These are phyloP conservation scores for Protonibea diacanthus DNA, from an alignment of 2,797 vertebrate species.

Conservation along the genomic window DNA sequence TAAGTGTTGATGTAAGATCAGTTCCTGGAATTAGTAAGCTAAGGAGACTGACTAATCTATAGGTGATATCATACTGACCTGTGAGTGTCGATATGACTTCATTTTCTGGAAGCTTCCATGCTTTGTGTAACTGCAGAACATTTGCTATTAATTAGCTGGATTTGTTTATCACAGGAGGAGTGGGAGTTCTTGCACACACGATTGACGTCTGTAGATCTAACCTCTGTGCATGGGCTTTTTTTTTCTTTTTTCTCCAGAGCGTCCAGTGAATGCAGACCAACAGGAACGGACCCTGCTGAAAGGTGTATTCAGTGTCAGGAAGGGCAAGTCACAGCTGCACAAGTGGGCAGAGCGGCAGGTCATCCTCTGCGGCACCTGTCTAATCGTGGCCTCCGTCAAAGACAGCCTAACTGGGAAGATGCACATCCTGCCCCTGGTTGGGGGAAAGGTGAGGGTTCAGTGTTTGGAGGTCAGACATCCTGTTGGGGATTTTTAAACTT, in stretches of 20 bases:
- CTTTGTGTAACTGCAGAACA: slow-evolving; percentile 48
- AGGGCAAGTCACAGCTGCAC: slow-evolving; percentile 97
- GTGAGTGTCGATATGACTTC: slow-evolving; percentile 58
- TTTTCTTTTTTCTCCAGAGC: slow-evolving; percentile 83
- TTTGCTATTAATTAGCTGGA: slow-evolving; percentile 65
- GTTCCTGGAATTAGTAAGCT: slow-evolving; percentile 49
- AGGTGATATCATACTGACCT: slow-evolving; percentile 69
- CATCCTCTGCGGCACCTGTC: slow-evolving; percentile 95
- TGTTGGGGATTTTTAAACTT: slow-evolving; percentile 21
- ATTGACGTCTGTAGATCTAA: slow-evolving; percentile 38
- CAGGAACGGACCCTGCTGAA: slow-evolving; percentile 92
- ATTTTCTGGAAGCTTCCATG: slow-evolving; percentile 60
- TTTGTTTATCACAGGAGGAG: slow-evolving; percentile 48
- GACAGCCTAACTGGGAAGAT: slow-evolving; percentile 97
- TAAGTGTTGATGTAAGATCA: slow-evolving; percentile 50
- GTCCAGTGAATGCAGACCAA: slow-evolving; percentile 92
- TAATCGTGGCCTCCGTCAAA: slow-evolving; percentile 97
- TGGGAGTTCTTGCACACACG: slow-evolving; percentile 14
- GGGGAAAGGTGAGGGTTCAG: slow-evolving; percentile 92
- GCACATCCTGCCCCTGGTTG: slow-evolving; percentile 96
- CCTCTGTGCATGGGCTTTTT: slow-evolving; percentile 27
- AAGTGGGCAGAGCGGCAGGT: slow-evolving; percentile 98
- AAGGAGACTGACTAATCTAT: slow-evolving; percentile 30
- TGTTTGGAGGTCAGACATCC: slow-evolving; percentile 14
- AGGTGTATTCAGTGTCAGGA: slow-evolving; percentile 94